phyloP scores from a whole-genome alignment of 2,113 vertebrate species.

The Podarcis raffonei region DNA sequence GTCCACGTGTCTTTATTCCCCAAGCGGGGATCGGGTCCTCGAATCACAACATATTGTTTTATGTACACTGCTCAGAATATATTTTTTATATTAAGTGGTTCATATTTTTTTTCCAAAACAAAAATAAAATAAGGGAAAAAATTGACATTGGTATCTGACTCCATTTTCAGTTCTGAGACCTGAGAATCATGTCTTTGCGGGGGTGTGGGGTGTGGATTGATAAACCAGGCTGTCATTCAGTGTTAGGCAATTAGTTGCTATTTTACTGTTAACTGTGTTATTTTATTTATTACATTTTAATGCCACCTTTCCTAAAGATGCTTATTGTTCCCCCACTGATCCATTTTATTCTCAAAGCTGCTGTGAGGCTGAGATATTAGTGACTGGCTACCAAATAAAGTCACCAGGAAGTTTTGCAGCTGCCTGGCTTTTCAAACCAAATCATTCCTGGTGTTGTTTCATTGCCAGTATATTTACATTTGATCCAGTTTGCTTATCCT shows the following conservation, averaged over 20 bases:
- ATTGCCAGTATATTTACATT: not conserved
- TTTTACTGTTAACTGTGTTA: not conserved
- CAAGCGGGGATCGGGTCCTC: too few relatives aligned
- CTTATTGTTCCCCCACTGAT: not conserved
- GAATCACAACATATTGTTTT: too few relatives aligned
- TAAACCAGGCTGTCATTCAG: not conserved
- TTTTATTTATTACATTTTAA: not conserved
- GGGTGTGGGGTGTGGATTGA: not conserved
- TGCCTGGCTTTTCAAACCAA: not conserved
- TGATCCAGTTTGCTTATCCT: not conserved
- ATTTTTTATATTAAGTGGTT: too few relatives aligned
- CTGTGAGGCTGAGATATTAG: not conserved
- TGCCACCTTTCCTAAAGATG: not conserved
- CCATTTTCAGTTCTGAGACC: too few relatives aligned
- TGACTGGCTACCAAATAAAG: not conserved
- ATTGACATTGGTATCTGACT: too few relatives aligned
- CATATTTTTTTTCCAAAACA: too few relatives aligned
- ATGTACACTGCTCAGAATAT: too few relatives aligned
- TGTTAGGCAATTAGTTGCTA: not conserved
- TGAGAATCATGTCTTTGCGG: too few relatives aligned
- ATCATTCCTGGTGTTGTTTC: not conserved
- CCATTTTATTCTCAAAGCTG: not conserved
- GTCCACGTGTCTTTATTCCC: too few relatives aligned
- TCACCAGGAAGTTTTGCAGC: not conserved
- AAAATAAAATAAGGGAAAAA: too few relatives aligned